These are phyloP conservation scores for Oscheius myriophilus DNA, from an alignment of 2,888 invertebrate species.

Conservation along the genomic window DNA sequence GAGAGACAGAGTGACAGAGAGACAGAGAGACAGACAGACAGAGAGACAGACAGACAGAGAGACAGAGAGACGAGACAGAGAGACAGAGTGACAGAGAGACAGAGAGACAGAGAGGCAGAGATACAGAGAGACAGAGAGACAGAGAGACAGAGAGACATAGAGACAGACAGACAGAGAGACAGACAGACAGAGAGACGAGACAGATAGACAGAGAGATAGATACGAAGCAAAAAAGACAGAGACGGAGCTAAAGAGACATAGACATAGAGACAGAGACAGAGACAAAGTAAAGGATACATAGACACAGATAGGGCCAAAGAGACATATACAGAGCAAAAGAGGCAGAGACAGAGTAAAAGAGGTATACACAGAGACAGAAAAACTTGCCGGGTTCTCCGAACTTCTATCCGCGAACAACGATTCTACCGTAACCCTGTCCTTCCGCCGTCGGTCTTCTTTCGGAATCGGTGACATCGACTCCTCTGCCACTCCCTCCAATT, in stretches of 20 bases:
- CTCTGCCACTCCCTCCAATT: constrained; percentile 32
- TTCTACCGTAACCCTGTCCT: constrained; percentile 47
- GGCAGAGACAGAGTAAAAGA: neutral
- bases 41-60: neutral
- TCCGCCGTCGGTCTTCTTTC: constrained; percentile 28
- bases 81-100: neutral
- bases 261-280: neutral
- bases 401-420: constrained; percentile 46
- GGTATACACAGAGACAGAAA: no score
- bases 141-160: neutral
- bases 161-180: neutral
- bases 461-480: constrained; percentile 23
- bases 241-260: neutral
- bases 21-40: no score
- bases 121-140: no score
- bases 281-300: neutral
- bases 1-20: neutral
- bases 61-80: no score
- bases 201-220: neutral
- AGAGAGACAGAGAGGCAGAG: neutral
- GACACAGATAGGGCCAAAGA: neutral
- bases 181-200: neutral
- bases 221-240: neutral
- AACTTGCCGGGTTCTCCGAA: constrained; percentile 13
- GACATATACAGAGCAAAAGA: neutral